Evolutionary conservation across 2,888 invertebrate species (phyloP).

Genomic region (Eupithecia inturbata): DNA sequence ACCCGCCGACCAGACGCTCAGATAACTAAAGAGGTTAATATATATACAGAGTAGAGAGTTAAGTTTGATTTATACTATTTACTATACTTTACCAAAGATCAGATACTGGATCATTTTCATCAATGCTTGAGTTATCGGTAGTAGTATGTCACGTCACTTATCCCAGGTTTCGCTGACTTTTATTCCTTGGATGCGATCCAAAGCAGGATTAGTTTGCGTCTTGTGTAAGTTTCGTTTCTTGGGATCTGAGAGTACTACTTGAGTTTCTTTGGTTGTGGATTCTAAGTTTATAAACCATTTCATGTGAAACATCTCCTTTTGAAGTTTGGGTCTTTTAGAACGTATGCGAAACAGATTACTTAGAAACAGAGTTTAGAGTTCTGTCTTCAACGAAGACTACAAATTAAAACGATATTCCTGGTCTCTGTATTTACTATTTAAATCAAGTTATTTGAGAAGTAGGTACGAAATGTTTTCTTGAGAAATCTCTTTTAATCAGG

Average conservation of each 20-base stretch:
- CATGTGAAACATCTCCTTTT: background rate
- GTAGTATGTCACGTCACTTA: slow-evolving; percentile 49
- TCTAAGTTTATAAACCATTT: background rate
- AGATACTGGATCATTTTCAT: slow-evolving; percentile 14
- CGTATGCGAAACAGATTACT: background rate
- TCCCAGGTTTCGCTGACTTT: slow-evolving; percentile 58
- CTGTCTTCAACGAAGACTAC: too few relatives aligned
- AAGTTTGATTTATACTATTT: background rate
- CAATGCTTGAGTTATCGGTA: slow-evolving; percentile 46
- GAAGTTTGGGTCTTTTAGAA: slow-evolving; percentile 1
- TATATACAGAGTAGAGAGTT: background rate
- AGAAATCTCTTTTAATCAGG: too few relatives aligned
- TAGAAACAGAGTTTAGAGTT: too few relatives aligned
- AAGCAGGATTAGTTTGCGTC: slow-evolving; percentile 59
- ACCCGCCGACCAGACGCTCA: too few relatives aligned
- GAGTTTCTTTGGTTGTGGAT: slow-evolving; percentile 23
- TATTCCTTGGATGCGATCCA: slow-evolving; percentile 68
- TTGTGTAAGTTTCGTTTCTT: slow-evolving; percentile 56
- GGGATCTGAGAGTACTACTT: slow-evolving; percentile 43
- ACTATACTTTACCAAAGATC: background rate
- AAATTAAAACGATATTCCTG: too few relatives aligned
- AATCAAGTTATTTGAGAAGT: too few relatives aligned
- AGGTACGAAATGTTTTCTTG: too few relatives aligned
- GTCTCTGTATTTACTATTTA: too few relatives aligned
- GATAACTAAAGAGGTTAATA: too few relatives aligned